phyloP scores from a whole-genome alignment of 2,888 invertebrate species.

The Zelleria hepariella region DNA sequence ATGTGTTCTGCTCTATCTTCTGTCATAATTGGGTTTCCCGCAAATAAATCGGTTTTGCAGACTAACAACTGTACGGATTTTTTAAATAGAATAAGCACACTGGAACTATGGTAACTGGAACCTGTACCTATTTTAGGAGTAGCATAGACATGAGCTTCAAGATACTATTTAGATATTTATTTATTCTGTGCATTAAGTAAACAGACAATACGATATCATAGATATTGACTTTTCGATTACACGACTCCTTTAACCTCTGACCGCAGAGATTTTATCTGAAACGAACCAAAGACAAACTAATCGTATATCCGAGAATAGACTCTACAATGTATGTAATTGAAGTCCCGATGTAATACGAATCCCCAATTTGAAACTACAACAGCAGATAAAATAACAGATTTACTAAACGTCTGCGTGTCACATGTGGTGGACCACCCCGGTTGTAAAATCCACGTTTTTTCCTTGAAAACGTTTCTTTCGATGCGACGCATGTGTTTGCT shows the following conservation, averaged over 20 bases:
- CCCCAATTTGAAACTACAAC: background rate
- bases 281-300: background rate
- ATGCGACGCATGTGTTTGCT: slow-evolving; percentile 52
- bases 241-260: background rate
- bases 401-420: slow-evolving; percentile 20
- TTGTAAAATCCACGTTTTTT: slow-evolving; percentile 32
- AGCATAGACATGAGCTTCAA: too few species aligned
- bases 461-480: slow-evolving; percentile 31
- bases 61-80: too few species aligned
- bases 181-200: too few species aligned
- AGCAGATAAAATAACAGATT: background rate
- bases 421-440: slow-evolving; percentile 42
- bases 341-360: background rate
- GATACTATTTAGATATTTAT: too few species aligned
- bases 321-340: background rate
- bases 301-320: background rate
- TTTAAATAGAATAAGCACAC: too few species aligned
- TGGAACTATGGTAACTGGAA: background rate
- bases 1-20: background rate
- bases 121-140: too few species aligned
- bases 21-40: too few species aligned
- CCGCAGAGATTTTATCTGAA: background rate
- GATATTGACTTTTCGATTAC: too few species aligned
- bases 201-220: too few species aligned
- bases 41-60: too few species aligned